Percentiles rank a stretch among this genome's conserved stretches.
Evolutionary conservation across 1,140 invertebrate genomes (phyloP).

Genomic region (Ylistrum balloti): DNA sequence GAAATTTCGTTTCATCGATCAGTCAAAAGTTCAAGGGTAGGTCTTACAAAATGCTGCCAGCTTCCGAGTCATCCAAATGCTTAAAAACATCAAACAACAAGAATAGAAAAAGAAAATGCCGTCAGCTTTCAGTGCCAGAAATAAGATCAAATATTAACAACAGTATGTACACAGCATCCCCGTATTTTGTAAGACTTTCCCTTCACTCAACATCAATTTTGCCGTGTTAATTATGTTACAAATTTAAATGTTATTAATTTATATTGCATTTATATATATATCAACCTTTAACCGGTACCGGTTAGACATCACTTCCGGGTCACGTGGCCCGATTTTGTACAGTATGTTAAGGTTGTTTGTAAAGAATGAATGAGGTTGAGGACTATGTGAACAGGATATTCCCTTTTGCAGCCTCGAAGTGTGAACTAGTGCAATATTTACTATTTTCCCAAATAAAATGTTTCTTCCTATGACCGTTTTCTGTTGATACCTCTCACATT

Average conservation of each 20-base stretch:
- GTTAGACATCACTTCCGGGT: slow-evolving; percentile 65
- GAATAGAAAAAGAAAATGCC: slow-evolving; percentile 47
- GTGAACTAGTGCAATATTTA: slow-evolving; percentile 67
- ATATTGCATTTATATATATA: slow-evolving; percentile 59
- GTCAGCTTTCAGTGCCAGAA: slow-evolving; percentile 42
- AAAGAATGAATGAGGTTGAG: slow-evolving; percentile 63
- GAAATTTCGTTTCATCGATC: slow-evolving; percentile 46
- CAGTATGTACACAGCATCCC: slow-evolving; percentile 34
- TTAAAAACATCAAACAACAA: slow-evolving; percentile 37
- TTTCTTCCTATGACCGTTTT: slow-evolving; percentile 43
- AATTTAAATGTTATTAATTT: slow-evolving; percentile 59
- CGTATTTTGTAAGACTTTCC: slow-evolving; percentile 64
- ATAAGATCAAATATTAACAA: slow-evolving; percentile 7
- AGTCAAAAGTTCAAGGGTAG: slow-evolving; percentile 41
- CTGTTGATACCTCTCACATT: background rate
- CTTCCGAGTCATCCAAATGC: slow-evolving; percentile 40
- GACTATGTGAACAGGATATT: slow-evolving; percentile 66
- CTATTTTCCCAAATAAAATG: slow-evolving; percentile 69
- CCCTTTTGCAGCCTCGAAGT: slow-evolving; percentile 69
- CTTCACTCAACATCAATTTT: slow-evolving; percentile 60
- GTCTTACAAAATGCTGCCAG: slow-evolving; percentile 61
- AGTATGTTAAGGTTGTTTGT: slow-evolving; percentile 50
- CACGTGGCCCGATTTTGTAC: slow-evolving; percentile 49
- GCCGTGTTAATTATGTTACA: slow-evolving; percentile 59
- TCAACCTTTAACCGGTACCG: slow-evolving; percentile 69